phyloP scores from a whole-genome alignment of 2,888 invertebrate genomes.

The Apamea monoglypha region DNA sequence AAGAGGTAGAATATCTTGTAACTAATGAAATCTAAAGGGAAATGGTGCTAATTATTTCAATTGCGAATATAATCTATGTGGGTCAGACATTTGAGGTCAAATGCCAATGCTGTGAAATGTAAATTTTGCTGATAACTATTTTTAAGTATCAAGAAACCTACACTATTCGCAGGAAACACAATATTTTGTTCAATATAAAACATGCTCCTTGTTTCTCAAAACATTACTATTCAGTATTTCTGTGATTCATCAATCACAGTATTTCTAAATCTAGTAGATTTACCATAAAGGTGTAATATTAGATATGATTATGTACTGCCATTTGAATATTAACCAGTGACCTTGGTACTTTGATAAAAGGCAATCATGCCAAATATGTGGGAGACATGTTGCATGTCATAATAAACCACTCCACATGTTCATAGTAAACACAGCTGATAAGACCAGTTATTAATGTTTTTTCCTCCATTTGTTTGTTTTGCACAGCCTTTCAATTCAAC shows the following conservation, averaged over 20 bases:
- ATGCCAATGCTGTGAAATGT: slow-evolving; percentile 34
- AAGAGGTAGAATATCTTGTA: neutral
- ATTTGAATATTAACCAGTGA: slow-evolving; percentile 10
- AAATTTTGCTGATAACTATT: slow-evolving; percentile 25
- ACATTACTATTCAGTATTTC: neutral
- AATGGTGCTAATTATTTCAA: slow-evolving; percentile 19
- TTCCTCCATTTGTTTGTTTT: slow-evolving; percentile 33
- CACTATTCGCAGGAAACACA: neutral
- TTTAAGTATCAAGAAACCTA: neutral
- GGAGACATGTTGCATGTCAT: slow-evolving; percentile 51
- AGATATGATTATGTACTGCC: neutral
- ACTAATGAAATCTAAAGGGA: neutral
- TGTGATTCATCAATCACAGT: neutral
- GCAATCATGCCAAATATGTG: slow-evolving; percentile 27
- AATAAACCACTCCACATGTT: slow-evolving; percentile 63
- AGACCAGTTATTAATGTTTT: slow-evolving; percentile 37
- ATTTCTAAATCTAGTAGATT: neutral
- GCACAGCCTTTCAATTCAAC: neutral
- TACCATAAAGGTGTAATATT: neutral
- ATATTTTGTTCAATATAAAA: neutral
- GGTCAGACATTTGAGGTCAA: slow-evolving; percentile 47
- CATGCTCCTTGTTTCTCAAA: neutral
- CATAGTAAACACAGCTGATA: slow-evolving; percentile 68
- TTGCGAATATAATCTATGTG: slow-evolving; percentile 41
- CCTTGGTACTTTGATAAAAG: slow-evolving; percentile 26